phyloP scores from a whole-genome alignment of 2,888 invertebrate species.

The Drosophila neonasuta region DNA sequence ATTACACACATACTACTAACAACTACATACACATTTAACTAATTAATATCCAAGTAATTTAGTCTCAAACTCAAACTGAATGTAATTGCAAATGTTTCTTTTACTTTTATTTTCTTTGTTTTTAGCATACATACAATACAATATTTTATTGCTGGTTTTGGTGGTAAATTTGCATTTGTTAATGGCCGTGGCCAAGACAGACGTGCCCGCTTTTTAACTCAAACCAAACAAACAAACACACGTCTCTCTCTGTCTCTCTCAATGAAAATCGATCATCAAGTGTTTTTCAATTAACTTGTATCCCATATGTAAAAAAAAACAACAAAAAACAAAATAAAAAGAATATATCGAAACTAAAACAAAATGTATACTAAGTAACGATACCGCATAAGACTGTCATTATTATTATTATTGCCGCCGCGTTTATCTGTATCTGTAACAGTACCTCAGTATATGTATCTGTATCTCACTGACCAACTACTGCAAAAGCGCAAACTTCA shows the following conservation, averaged over 20 bases:
- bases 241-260: slow-evolving; percentile 38
- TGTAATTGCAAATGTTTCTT: slow-evolving; percentile 75
- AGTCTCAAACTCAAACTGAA: slow-evolving; percentile 52
- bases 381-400: slow-evolving; percentile 63
- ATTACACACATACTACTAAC: slow-evolving; percentile 44
- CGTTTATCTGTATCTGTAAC: slow-evolving; percentile 46
- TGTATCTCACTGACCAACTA: slow-evolving; percentile 68
- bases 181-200: slow-evolving; percentile 72
- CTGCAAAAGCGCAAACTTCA: slow-evolving; percentile 54
- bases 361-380: slow-evolving; percentile 58
- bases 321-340: slow-evolving; percentile 16
- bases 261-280: slow-evolving; percentile 60
- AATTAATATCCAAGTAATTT: slow-evolving; percentile 43
- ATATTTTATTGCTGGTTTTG: slow-evolving; percentile 81
- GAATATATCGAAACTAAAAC: slow-evolving; percentile 53
- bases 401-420: slow-evolving; percentile 40
- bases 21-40: slow-evolving; percentile 8
- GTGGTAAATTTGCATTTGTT: slow-evolving; percentile 79
- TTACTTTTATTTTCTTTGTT: slow-evolving; percentile 80
- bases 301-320: slow-evolving; percentile 52
- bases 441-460: slow-evolving; percentile 49
- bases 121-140: slow-evolving; percentile 77
- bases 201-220: slow-evolving; percentile 72
- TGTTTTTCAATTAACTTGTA: slow-evolving; percentile 53
- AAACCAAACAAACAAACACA: slow-evolving; percentile 41